Evolutionary conservation across 2,888 invertebrate genomes (phyloP).

Genomic region (Nomada flava): DNA sequence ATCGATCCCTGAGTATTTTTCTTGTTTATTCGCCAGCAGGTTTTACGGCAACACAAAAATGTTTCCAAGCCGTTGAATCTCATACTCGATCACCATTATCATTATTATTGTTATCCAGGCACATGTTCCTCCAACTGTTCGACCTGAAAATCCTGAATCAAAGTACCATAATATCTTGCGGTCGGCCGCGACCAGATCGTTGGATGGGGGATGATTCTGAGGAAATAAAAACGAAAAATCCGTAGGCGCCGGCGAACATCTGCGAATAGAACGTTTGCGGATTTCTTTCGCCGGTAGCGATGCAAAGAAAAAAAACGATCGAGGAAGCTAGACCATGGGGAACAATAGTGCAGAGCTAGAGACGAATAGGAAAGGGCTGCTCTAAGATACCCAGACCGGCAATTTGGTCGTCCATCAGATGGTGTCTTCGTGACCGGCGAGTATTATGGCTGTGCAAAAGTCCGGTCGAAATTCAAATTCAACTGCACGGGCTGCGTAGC

Average conservation of each 20-base stretch:
- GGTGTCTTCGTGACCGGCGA: slow-evolving; percentile 82
- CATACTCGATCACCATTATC: neutral
- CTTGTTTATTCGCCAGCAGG: neutral
- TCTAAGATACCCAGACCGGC: slow-evolving; percentile 65
- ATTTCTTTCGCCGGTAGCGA: slow-evolving; percentile 48
- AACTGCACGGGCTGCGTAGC: slow-evolving; percentile 72
- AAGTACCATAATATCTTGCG: slow-evolving; percentile 19
- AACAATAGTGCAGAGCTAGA: slow-evolving; percentile 69
- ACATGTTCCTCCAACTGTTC: neutral
- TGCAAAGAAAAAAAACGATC: slow-evolving; percentile 1
- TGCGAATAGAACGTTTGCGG: slow-evolving; percentile 55
- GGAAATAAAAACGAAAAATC: neutral
- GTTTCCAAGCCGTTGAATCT: too few species aligned
- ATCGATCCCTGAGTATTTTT: neutral
- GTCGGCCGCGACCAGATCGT: neutral
- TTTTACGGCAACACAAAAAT: neutral
- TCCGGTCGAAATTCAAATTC: slow-evolving; percentile 80
- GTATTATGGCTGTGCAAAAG: slow-evolving; percentile 76
- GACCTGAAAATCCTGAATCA: slow-evolving; percentile 4
- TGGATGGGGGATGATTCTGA: neutral
- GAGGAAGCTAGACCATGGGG: slow-evolving; percentile 54
- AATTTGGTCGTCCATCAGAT: slow-evolving; percentile 82
- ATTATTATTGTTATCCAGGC: neutral
- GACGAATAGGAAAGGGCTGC: slow-evolving; percentile 70
- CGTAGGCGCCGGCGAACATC: slow-evolving; percentile 50